Evolutionary conservation across 2,113 vertebrate genomes (phyloP).

Genomic region (Crotalus tigris): DNA sequence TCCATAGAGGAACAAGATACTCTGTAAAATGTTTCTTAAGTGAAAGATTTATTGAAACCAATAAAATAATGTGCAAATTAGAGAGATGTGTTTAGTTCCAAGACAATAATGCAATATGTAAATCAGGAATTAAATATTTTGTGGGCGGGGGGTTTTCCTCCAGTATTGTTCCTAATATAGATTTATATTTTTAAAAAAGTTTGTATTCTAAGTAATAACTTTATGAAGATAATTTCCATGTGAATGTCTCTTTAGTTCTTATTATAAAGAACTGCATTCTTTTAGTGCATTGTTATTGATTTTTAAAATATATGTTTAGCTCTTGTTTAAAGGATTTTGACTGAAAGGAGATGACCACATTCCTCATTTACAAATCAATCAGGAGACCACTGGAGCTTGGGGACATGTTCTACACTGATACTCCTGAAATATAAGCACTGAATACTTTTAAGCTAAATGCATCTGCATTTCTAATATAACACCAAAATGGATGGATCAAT

Average conservation of each 20-base stretch:
- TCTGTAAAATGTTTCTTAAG: background rate
- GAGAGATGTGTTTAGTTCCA: background rate
- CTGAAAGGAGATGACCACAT: background rate
- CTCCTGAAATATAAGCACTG: background rate
- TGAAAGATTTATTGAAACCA: background rate
- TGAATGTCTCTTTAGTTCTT: background rate
- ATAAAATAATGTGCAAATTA: background rate
- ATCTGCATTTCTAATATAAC: constrained; percentile 18
- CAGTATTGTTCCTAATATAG: background rate
- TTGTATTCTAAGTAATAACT: background rate
- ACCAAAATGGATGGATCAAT: constrained; percentile 11
- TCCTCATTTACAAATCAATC: constrained; percentile 1
- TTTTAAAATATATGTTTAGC: constrained; percentile 9
- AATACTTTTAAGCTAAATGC: constrained; percentile 24
- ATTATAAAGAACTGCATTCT: background rate
- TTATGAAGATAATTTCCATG: background rate
- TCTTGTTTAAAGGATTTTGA: constrained; percentile 5
- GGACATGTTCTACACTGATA: background rate
- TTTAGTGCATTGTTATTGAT: background rate
- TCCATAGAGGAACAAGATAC: background rate
- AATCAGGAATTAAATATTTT: background rate
- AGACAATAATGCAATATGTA: background rate
- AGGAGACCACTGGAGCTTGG: background rate
- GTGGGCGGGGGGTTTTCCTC: too few species aligned
- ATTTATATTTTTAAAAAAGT: background rate